These are phyloP conservation scores for Baryphthengus martii DNA, from an alignment of 2,113 vertebrate genomes.

Conservation along the genomic window DNA sequence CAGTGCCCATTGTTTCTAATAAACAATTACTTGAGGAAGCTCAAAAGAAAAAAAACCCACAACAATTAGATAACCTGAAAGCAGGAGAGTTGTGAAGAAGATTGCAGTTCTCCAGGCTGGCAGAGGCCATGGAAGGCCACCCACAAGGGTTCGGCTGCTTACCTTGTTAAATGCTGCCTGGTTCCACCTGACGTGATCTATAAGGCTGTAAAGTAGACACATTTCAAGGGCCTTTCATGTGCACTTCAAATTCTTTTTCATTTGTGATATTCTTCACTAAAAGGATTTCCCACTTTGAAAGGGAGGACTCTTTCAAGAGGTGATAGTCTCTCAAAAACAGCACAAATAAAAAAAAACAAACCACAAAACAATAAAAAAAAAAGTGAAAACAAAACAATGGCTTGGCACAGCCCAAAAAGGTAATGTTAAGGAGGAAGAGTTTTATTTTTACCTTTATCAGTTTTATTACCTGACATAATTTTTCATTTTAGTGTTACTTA, in stretches of 20 bases:
- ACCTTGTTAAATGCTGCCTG: slow-evolving; percentile 1
- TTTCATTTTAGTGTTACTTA: neutral
- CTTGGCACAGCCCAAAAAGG: neutral
- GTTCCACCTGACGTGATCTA: slow-evolving; percentile 8
- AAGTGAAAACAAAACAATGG: neutral
- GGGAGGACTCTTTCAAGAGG: neutral
- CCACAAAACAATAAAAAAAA: neutral
- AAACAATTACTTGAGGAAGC: neutral
- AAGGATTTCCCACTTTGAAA: slow-evolving; percentile 24
- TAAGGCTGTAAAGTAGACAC: neutral
- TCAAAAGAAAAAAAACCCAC: neutral
- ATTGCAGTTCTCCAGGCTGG: neutral
- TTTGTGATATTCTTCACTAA: slow-evolving; percentile 25
- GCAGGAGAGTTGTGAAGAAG: neutral
- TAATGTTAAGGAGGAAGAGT: neutral
- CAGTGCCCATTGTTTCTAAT: neutral
- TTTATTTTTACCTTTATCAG: neutral
- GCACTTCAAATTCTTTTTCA: slow-evolving; percentile 23
- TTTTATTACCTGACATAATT: neutral
- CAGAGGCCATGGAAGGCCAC: neutral
- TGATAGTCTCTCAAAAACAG: neutral
- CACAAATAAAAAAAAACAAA: no score
- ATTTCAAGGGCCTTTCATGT: slow-evolving; percentile 30
- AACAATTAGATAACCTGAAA: neutral
- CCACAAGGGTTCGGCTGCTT: neutral